Evolutionary conservation across 2,888 invertebrate species (phyloP), one percentile per base, ranked within the genome.

Genomic region (Cephus spinipes): DNA sequence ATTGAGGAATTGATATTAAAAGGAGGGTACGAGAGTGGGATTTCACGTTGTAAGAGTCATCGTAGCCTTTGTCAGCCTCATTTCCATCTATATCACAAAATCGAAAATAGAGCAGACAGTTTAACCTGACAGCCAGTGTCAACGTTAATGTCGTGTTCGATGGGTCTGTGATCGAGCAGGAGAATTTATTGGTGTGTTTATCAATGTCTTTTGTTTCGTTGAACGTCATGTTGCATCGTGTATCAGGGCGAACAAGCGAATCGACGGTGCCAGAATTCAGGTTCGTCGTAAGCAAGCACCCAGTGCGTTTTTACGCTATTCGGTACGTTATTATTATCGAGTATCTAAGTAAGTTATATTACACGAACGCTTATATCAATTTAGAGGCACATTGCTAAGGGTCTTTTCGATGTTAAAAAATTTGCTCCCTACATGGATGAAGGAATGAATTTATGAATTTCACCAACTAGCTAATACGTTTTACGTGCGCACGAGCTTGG

Each of bases 361-460:
- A 89, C 87, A 87, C 82, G 87, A 88, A 90, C 86, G 87, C 90
- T 90, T 90, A 90, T 71, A 71, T 89, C 85, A 90, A 89, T 90
- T 90, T 90, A 90, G 90, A 90, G 90, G 90, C 90, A 91, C 90
- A 90, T 90, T 87, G 88, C 90, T 90, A 90, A 90, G 90, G 90
- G 90, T 90, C 55, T 23, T 23, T 86, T 90, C 87, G 87, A 87
- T 90, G 88, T 85, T 85, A 87, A 85, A 55, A 85, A 84, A 85
- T 79, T 88, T 88, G 85, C 86, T 88, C 88, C 87, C 87, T 89
- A 88, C 86, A 79, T 87, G 83, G 87, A 88, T 81, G 79, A 88
- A 88, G 85, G 85, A 87, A 89, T 87, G 82, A 85, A 55, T 55
- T 55, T 55, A 55, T 55, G 9, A 55, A 23, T 55, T 55, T 55